Evolutionary conservation across 2,888 invertebrate genomes (phyloP), one percentile per base, ranked within the genome.

Genomic region (Sarcophaga variegata): DNA sequence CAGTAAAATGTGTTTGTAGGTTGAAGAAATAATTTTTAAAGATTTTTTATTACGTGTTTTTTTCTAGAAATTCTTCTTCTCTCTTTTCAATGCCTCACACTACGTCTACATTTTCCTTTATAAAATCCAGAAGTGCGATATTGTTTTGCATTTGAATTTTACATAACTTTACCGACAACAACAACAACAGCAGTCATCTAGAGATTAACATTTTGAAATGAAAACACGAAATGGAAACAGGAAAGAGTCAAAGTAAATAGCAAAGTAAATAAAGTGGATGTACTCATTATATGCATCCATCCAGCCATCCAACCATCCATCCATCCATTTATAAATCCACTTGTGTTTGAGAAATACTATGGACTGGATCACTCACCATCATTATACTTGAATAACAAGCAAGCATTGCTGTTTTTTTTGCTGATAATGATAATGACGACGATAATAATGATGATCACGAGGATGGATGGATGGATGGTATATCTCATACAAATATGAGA

Each of bases 141-240:
- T 59, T 59, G n/a, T 59, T 2, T 14, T 59, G 17, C n/a, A 17
- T 11, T 62, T 62, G 14, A 25, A 1, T 75, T 81, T 75, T 74
- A 66, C 74, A 81, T 72, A 81, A 81, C 62, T 69, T 81, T 20
- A 75, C 37, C 14, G 20, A 49, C 22, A 69, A 45, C 5, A 10
- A 5, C 45, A 81, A 5, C 45, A 81, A 67, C 60, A 69, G 37
- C 62, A 37, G 37, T 10, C 8, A 37, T 8, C 37, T 37, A 37
- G 37, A 37, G 54, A 62, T 69, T 6, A n/a, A 63, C 25, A 70
- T 45, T 54, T 54, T 70, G 63, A 69, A 76, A 14, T 69, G 75
- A 66, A 80, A 80, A 80, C 80, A 72, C 49, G 72, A 81, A 70
- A 62, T 54, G 3, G 62, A 81, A 76, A 75, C 75, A 75, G 70